A percentile compares a stretch with the other conserved stretches of the same genome.
These are phyloP conservation scores for Drosophila kanekoi DNA, from an alignment of 2,888 invertebrate genomes.

Conservation along the genomic window DNA sequence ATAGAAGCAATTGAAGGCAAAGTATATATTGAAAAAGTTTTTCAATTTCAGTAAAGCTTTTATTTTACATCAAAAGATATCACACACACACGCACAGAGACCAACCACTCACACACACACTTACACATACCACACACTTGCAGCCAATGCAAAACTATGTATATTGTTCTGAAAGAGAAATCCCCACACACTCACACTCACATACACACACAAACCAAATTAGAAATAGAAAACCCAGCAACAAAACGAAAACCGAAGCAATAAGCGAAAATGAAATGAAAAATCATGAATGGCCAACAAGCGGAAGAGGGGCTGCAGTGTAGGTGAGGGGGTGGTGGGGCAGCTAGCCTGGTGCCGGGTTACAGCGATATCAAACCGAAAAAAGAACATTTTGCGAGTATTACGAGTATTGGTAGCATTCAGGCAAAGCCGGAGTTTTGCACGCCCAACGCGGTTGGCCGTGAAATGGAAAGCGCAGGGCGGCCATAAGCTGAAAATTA, in stretches of 20 bases:
- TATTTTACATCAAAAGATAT: constrained; percentile 77
- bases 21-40: constrained; percentile 76
- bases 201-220: constrained; percentile 59
- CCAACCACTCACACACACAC: not conserved
- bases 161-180: constrained; percentile 63
- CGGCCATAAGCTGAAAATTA: constrained; percentile 63
- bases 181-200: constrained; percentile 44
- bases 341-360: not conserved
- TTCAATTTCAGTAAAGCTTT: constrained; percentile 78
- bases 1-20: constrained; percentile 44
- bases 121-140: constrained; percentile 3
- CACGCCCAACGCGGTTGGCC: constrained; percentile 58
- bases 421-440: constrained; percentile 48
- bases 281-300: constrained; percentile 75
- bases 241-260: constrained; percentile 73
- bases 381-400: constrained; percentile 63
- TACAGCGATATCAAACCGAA: constrained; percentile 62
- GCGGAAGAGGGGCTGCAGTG: constrained; percentile 2
- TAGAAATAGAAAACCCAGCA: constrained; percentile 67
- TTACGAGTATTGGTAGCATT: constrained; percentile 48
- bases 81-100: constrained; percentile 31
- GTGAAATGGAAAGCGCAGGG: constrained; percentile 73
- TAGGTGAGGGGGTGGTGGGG: not conserved
- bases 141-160: constrained; percentile 54
- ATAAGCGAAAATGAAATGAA: constrained; percentile 81